Evolutionary conservation across 2,113 vertebrate species (phyloP).

Genomic region (Pomatostomus ruficeps): DNA sequence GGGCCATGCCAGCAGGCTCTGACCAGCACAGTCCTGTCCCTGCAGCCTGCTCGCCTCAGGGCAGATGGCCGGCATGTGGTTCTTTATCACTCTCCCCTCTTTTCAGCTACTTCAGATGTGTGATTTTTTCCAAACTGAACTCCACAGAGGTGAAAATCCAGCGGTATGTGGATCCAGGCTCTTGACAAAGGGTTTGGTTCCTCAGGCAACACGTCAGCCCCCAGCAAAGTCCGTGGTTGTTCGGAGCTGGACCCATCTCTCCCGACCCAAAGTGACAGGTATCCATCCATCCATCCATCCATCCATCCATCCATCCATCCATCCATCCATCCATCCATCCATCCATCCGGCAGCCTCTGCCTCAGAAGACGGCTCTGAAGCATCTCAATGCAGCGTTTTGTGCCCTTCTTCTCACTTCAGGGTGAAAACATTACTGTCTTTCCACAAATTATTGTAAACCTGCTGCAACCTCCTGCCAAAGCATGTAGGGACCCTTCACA

Average conservation of each 20-base stretch:
- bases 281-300: not conserved
- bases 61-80: not conserved
- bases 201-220: not conserved
- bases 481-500: constrained; percentile 51
- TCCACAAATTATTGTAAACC: constrained; percentile 49
- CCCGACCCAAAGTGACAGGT: not conserved
- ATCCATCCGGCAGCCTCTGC: not conserved
- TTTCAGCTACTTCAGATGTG: not conserved
- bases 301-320: not conserved
- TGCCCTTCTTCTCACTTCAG: constrained; percentile 51
- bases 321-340: not conserved
- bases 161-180: not conserved
- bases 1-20: not conserved
- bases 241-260: not conserved
- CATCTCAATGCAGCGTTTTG: accelerated
- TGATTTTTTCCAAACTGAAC: not conserved
- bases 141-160: not conserved
- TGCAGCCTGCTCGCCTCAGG: accelerated
- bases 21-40: not conserved
- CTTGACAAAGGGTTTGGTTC: not conserved
- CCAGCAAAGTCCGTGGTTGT: not conserved
- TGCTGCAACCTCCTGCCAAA: constrained; percentile 66
- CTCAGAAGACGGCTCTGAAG: not conserved
- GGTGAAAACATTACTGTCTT: constrained; percentile 33
- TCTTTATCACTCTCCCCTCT: not conserved